Conservation (phyloP, 92 coral and sea anemone genomes). For the Phenganax subtilis region DNA sequence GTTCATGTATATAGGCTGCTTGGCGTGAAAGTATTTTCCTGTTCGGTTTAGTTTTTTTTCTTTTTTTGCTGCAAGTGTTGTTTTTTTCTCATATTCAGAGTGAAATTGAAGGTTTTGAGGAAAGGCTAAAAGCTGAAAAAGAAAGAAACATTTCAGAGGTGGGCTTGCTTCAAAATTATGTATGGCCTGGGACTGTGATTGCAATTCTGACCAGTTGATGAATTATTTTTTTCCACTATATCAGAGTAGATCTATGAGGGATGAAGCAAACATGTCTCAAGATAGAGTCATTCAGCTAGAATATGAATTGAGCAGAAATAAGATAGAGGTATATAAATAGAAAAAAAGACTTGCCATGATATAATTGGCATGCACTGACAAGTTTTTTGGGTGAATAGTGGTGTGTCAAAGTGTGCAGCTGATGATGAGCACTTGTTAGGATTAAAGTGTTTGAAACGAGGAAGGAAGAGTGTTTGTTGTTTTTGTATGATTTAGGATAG, state of each 20-base stretch:
- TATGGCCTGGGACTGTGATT: background rate
- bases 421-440: background rate
- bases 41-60: background rate
- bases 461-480: background rate
- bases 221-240: constrained; percentile 8
- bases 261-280: constrained; percentile 29
- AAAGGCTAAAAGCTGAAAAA: constrained; percentile 83
- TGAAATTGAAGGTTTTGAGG: constrained; percentile 87
- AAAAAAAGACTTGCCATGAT: background rate
- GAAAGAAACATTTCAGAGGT: constrained; percentile 81
- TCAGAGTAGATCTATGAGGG: constrained; percentile 13
- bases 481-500: constrained; percentile 44
- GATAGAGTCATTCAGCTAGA: constrained; percentile 41
- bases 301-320: constrained; percentile 38
- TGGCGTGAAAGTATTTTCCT: too few relatives aligned
- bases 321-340: constrained; percentile 43
- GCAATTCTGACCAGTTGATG: background rate
- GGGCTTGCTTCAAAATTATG: constrained; percentile 38
- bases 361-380: background rate
- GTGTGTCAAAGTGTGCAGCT: background rate
- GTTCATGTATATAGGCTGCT: too few relatives aligned
- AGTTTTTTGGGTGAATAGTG: background rate
- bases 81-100: constrained; percentile 48
- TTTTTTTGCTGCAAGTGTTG: background rate
- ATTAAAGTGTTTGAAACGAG: background rate